A percentile compares a stretch with the other conserved stretches of the same genome.
Evolutionary conservation across 2,797 vertebrate species (phyloP).

Genomic region (Arnoldichthys spilopterus): DNA sequence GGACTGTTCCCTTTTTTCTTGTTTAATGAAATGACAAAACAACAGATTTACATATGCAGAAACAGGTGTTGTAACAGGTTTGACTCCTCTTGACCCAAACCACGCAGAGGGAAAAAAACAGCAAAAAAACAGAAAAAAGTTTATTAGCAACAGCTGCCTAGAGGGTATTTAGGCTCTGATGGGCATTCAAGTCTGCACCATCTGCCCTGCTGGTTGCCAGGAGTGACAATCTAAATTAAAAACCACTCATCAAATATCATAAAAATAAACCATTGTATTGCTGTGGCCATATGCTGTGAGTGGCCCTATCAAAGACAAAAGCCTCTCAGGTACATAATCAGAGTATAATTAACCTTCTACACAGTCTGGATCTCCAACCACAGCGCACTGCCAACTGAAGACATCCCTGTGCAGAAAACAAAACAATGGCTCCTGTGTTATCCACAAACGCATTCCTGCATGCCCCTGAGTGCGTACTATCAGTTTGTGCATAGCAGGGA

Average conservation of each 20-base stretch:
- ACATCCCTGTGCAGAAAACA: slow-evolving; percentile 45
- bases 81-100: slow-evolving; percentile 89
- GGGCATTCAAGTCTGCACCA: slow-evolving; percentile 86
- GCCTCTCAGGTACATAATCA: slow-evolving; percentile 56
- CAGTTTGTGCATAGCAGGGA: slow-evolving; percentile 13
- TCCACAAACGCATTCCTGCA: slow-evolving; percentile 37
- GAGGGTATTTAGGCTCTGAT: slow-evolving; percentile 84
- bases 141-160: slow-evolving; percentile 90
- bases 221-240: slow-evolving; percentile 93
- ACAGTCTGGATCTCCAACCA: slow-evolving; percentile 23
- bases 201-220: slow-evolving; percentile 86
- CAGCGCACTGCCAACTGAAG: slow-evolving; percentile 34
- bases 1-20: slow-evolving; percentile 81
- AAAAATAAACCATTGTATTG: slow-evolving; percentile 85
- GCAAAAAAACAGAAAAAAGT: slow-evolving; percentile 66
- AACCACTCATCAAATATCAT: slow-evolving; percentile 82
- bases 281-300: slow-evolving; percentile 78
- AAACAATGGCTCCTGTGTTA: slow-evolving; percentile 39
- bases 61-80: slow-evolving; percentile 97
- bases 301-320: slow-evolving; percentile 57
- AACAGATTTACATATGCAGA: slow-evolving; percentile 93
- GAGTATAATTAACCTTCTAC: slow-evolving; percentile 59
- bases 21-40: slow-evolving; percentile 94
- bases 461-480: slow-evolving; percentile 12
- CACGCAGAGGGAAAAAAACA: slow-evolving; percentile 63